Percentiles rank a stretch among this genome's conserved stretches.
Evolutionary conservation across 2,888 invertebrate species (phyloP).

Genomic region (Dynastes grantii): DNA sequence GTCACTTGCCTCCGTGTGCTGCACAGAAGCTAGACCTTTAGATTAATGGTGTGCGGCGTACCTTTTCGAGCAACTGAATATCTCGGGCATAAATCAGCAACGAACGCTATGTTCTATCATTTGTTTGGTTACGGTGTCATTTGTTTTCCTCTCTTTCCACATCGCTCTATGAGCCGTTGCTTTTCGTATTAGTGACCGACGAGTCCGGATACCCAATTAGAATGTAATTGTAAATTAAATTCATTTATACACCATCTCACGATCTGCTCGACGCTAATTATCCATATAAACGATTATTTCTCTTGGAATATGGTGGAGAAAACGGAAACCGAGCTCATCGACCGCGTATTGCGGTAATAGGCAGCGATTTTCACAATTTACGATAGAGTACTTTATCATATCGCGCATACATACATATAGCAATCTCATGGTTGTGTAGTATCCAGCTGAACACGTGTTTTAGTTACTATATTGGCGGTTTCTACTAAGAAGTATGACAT

Average conservation of each 20-base stretch:
- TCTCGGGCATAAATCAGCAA: slow-evolving; percentile 68
- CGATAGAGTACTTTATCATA: background rate
- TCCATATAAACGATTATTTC: slow-evolving; percentile 22
- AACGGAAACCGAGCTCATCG: slow-evolving; percentile 1
- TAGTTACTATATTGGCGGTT: background rate
- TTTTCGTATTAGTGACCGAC: background rate
- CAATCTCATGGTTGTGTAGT: background rate
- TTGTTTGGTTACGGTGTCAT: slow-evolving; percentile 67
- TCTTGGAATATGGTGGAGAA: background rate
- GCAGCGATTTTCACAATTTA: background rate
- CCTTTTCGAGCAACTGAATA: slow-evolving; percentile 68
- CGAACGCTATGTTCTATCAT: slow-evolving; percentile 66
- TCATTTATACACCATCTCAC: slow-evolving; percentile 39
- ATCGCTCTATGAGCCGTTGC: background rate
- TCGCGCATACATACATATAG: too few relatives aligned
- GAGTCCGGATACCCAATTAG: slow-evolving; percentile 41
- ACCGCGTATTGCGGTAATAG: slow-evolving; percentile 9
- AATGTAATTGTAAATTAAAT: slow-evolving; percentile 50
- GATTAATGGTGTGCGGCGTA: slow-evolving; percentile 68
- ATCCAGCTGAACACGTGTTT: background rate
- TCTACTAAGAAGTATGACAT: background rate
- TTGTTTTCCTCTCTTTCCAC: slow-evolving; percentile 63
- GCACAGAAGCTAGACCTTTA: slow-evolving; percentile 66
- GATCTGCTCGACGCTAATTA: slow-evolving; percentile 28
- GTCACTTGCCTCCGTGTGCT: slow-evolving; percentile 48